Conservation (phyloP, 2,888 invertebrate species). For the Pyrrhosoma nymphula region DNA sequence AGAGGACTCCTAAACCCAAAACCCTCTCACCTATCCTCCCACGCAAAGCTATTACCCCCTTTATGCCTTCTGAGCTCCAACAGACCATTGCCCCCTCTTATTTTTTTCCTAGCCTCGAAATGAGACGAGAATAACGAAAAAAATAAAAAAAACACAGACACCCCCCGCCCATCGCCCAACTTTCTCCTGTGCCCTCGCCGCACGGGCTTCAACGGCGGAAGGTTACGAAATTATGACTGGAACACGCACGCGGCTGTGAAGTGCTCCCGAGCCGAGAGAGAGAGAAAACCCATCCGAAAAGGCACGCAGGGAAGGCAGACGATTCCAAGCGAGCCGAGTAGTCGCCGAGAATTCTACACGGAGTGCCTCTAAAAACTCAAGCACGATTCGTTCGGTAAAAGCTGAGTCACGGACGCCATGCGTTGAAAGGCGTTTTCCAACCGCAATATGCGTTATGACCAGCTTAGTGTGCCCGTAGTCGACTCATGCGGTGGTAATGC, state of each 20-base stretch:
- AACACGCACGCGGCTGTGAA: constrained; percentile 57
- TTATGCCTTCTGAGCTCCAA: neutral
- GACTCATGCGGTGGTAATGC: too few relatives aligned
- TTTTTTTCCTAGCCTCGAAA: neutral
- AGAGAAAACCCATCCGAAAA: neutral
- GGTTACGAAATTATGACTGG: constrained; percentile 40
- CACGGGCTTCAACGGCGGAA: neutral
- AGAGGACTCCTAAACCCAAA: neutral
- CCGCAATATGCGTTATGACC: neutral
- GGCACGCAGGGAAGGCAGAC: neutral
- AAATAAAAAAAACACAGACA: neutral
- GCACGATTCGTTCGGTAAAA: neutral
- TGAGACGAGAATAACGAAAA: neutral
- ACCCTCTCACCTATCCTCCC: neutral
- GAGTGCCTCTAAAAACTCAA: neutral
- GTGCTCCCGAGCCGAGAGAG: neutral
- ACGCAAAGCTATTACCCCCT: neutral
- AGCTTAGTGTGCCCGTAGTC: too few relatives aligned
- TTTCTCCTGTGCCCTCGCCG: neutral
- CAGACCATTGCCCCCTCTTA: neutral
- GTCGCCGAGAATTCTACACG: neutral
- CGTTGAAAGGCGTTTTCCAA: neutral
- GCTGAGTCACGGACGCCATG: neutral
- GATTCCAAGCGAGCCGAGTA: neutral
- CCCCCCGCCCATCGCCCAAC: neutral